A percentile compares a stretch with the other conserved stretches of the same genome.
These are phyloP conservation scores for Standfussiana lucernea DNA, from an alignment of 2,888 invertebrate species.

Conservation along the genomic window DNA sequence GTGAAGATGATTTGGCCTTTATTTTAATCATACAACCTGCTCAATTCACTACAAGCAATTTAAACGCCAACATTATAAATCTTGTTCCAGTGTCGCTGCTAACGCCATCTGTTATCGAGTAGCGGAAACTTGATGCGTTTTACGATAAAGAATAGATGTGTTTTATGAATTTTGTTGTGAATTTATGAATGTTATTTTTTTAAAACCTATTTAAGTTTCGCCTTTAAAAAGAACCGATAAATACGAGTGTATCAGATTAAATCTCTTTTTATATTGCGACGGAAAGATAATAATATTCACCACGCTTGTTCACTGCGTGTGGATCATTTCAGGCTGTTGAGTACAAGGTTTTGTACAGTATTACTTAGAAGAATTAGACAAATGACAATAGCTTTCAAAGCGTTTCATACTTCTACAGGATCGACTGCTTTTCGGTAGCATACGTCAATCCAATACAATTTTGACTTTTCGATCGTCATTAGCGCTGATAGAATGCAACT, in stretches of 20 bases:
- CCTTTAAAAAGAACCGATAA: not conserved
- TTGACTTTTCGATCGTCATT: too few relatives aligned
- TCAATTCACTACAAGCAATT: slow-evolving; percentile 34
- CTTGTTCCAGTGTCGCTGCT: slow-evolving; percentile 13
- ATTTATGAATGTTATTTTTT: not conserved
- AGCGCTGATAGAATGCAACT: too few relatives aligned
- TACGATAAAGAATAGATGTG: not conserved
- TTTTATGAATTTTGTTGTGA: not conserved
- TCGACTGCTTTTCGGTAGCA: too few relatives aligned
- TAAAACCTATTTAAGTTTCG: too few relatives aligned
- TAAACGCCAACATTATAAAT: not conserved
- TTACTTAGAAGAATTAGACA: too few relatives aligned
- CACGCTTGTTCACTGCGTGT: not conserved
- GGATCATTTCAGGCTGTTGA: not conserved
- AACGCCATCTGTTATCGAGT: slow-evolving; percentile 70
- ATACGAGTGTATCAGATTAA: not conserved
- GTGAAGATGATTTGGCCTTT: not conserved
- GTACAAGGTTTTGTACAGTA: too few relatives aligned
- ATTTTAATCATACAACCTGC: slow-evolving; percentile 10
- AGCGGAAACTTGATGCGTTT: slow-evolving; percentile 38
- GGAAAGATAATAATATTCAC: not conserved
- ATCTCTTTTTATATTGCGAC: not conserved
- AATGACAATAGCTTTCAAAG: too few relatives aligned
- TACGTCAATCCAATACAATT: too few relatives aligned
- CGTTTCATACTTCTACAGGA: too few relatives aligned